Evolutionary conservation across 2,797 vertebrate genomes (phyloP).

Genomic region (Mycteria americana): DNA sequence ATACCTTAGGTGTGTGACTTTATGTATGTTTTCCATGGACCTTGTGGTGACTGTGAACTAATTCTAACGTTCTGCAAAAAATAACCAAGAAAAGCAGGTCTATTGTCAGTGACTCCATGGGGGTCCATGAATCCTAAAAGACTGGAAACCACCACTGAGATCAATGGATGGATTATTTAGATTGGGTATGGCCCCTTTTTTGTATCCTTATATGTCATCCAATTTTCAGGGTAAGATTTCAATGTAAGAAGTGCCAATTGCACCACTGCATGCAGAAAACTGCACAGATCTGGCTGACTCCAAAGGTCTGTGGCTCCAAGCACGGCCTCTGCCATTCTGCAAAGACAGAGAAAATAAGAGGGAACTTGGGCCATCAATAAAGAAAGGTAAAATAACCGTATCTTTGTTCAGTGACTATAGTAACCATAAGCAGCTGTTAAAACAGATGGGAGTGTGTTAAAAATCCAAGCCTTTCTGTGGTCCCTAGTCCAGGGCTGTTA

Average conservation of each 20-base stretch:
- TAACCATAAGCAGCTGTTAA: slow-evolving; percentile 58
- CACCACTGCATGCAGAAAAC: not conserved
- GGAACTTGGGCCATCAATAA: slow-evolving; percentile 16
- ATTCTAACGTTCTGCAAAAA: not conserved
- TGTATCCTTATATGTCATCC: not conserved
- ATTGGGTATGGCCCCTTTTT: not conserved
- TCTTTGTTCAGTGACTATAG: slow-evolving; percentile 38
- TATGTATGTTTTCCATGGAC: not conserved
- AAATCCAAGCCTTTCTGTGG: not conserved
- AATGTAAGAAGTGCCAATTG: not conserved
- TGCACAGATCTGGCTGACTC: not conserved
- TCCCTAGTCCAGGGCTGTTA: not conserved
- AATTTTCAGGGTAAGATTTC: slow-evolving; percentile 1
- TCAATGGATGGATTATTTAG: slow-evolving; percentile 25
- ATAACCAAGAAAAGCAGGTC: not conserved
- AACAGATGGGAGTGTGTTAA: slow-evolving; percentile 30
- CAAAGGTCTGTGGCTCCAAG: not conserved
- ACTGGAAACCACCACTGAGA: not conserved
- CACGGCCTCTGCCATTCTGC: not conserved
- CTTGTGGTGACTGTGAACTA: not conserved
- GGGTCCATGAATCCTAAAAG: not conserved
- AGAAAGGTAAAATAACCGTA: slow-evolving; percentile 46
- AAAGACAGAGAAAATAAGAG: slow-evolving; percentile 8
- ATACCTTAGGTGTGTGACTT: not conserved
- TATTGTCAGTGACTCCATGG: not conserved